Conservation (phyloP, 2,797 vertebrate genomes). For the Hybognathus amarus region DNA sequence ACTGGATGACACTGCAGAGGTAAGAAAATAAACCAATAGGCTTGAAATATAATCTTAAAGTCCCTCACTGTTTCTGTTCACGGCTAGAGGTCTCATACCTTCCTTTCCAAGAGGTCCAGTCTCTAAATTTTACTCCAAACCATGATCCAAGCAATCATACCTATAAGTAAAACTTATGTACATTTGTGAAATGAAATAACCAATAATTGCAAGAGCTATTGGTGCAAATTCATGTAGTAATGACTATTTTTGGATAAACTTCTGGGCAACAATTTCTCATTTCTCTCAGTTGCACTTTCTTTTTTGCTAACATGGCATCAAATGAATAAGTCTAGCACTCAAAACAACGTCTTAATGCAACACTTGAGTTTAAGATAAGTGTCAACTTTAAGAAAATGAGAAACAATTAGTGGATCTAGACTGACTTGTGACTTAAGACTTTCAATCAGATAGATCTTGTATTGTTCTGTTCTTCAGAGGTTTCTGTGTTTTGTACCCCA, state of each 20-base stretch:
- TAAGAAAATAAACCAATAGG: conserved; percentile 63
- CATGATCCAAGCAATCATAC: neutral
- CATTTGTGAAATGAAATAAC: neutral
- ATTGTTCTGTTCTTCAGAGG: neutral
- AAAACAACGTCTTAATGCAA: neutral
- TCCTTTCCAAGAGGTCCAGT: neutral
- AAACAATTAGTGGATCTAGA: neutral
- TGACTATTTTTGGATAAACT: neutral
- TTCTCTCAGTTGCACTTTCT: neutral
- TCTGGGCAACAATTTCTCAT: too few species aligned
- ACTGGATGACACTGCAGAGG: conserved; percentile 80
- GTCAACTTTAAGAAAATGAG: neutral
- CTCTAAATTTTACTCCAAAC: neutral
- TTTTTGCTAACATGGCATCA: neutral
- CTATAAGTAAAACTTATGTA: neutral
- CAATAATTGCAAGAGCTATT: neutral
- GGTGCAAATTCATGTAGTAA: neutral
- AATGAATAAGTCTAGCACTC: neutral
- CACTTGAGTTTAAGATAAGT: neutral
- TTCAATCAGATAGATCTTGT: neutral
- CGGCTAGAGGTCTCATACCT: neutral
- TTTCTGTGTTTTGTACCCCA: conserved; percentile 22
- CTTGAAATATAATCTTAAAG: neutral
- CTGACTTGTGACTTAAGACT: neutral
- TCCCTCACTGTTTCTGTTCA: neutral